A percentile compares a stretch with the other conserved stretches of the same genome.
Conservation (phyloP, 2,113 vertebrate genomes). For the Boleophthalmus pectinirostris region DNA sequence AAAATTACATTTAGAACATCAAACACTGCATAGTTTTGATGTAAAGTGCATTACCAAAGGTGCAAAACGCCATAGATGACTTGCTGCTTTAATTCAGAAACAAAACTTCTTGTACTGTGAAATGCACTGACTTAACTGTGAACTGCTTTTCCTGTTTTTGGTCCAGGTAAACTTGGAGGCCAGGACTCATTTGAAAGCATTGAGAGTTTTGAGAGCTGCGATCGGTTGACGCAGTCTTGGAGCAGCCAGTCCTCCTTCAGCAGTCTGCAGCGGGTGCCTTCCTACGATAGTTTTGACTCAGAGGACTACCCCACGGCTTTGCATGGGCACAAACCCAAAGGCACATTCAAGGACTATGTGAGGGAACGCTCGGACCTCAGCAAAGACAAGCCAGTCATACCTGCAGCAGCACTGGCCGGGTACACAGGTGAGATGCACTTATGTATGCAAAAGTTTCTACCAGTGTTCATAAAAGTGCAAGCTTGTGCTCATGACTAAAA, state of each 20-base stretch:
- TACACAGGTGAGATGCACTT: slow-evolving; percentile 90
- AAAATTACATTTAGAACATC: too few species aligned
- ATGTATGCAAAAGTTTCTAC: background rate
- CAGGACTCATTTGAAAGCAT: slow-evolving; percentile 99
- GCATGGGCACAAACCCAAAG: slow-evolving; percentile 95
- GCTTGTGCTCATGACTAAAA: background rate
- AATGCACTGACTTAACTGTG: background rate
- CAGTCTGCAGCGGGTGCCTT: slow-evolving; percentile 97
- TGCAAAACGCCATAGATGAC: too few species aligned
- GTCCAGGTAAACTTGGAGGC: slow-evolving; percentile 90
- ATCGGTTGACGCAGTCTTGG: slow-evolving; percentile 96
- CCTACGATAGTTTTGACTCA: slow-evolving; percentile 97
- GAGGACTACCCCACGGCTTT: slow-evolving; percentile 92
- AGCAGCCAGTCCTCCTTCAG: slow-evolving; percentile 97
- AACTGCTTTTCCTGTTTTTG: background rate
- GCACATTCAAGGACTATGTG: slow-evolving; percentile 99
- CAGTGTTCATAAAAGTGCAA: background rate
- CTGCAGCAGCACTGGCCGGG: slow-evolving; percentile 93
- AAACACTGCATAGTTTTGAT: too few species aligned
- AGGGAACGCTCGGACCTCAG: slow-evolving; percentile 96
- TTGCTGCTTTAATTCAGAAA: background rate
- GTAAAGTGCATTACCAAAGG: too few species aligned
- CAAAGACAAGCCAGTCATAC: slow-evolving; percentile 99
- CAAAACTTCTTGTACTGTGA: background rate
- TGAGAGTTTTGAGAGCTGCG: slow-evolving; percentile 97